Conservation (phyloP, 2,797 vertebrate species). For the Premnoplex brunnescens region DNA sequence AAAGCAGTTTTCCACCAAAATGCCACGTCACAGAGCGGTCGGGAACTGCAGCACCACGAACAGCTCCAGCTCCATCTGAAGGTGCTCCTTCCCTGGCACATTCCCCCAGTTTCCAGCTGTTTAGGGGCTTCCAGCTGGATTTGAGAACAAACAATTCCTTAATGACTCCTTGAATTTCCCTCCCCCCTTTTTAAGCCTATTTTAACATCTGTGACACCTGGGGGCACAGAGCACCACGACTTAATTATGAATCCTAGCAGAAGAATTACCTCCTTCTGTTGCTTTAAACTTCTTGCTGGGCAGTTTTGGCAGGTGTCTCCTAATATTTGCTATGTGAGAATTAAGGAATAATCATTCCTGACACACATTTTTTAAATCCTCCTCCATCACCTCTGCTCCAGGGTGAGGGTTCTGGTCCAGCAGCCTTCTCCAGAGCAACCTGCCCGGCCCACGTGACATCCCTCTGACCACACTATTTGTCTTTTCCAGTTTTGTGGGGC, state of each 20-base stretch:
- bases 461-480: accelerated
- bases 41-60: accelerated
- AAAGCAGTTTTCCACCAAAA: accelerated
- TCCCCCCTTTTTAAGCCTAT: not conserved
- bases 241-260: not conserved
- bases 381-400: not conserved
- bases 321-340: not conserved
- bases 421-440: not conserved
- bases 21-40: accelerated
- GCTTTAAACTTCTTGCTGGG: not conserved
- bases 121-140: not conserved
- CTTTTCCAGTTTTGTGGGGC: not conserved
- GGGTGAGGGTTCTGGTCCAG: not conserved
- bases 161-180: not conserved
- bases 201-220: not conserved
- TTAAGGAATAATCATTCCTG: not conserved
- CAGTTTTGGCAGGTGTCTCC: not conserved
- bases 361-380: not conserved
- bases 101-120: not conserved
- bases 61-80: not conserved
- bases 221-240: not conserved
- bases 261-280: not conserved
- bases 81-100: not conserved
- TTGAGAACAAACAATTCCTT: not conserved
- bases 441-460: accelerated